Evolutionary conservation across 2,888 invertebrate species (phyloP).

Genomic region (Apoderus coryli): DNA sequence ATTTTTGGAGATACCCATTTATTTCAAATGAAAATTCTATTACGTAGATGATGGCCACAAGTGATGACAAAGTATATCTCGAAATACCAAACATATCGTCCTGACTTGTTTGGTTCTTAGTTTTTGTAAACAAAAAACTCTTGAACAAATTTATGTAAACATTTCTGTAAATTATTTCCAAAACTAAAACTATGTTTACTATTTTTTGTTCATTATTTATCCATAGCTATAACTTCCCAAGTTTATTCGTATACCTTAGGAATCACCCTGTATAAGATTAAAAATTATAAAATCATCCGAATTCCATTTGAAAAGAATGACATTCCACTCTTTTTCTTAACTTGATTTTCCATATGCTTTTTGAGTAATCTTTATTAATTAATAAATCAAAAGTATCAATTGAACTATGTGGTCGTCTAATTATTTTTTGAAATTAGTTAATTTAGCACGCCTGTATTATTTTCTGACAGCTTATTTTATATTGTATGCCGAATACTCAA

Average conservation of each 20-base stretch:
- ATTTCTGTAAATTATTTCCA: background rate
- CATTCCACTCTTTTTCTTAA: too few relatives aligned
- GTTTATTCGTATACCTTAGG: constrained; percentile 1
- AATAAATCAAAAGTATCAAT: too few relatives aligned
- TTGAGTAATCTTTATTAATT: too few relatives aligned
- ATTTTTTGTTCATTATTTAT: constrained; percentile 2
- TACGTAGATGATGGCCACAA: background rate
- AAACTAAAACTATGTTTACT: constrained; percentile 1
- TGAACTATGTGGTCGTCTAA: too few relatives aligned
- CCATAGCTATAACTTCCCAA: constrained; percentile 1
- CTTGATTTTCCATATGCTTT: too few relatives aligned
- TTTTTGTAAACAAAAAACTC: too few relatives aligned
- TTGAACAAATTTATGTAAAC: background rate
- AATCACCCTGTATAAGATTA: constrained; percentile 2
- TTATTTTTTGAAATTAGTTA: too few relatives aligned
- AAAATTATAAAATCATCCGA: too few relatives aligned
- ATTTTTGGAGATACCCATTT: background rate
- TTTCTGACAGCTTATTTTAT: too few relatives aligned
- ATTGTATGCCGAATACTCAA: too few relatives aligned
- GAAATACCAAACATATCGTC: background rate
- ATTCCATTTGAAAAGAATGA: too few relatives aligned
- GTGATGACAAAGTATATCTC: background rate
- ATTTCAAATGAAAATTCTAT: constrained; percentile 1
- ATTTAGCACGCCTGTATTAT: too few relatives aligned
- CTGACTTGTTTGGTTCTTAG: background rate